Evolutionary conservation across 2,113 vertebrate genomes (phyloP).

Genomic region (Cyanoramphus novaezelandiae): DNA sequence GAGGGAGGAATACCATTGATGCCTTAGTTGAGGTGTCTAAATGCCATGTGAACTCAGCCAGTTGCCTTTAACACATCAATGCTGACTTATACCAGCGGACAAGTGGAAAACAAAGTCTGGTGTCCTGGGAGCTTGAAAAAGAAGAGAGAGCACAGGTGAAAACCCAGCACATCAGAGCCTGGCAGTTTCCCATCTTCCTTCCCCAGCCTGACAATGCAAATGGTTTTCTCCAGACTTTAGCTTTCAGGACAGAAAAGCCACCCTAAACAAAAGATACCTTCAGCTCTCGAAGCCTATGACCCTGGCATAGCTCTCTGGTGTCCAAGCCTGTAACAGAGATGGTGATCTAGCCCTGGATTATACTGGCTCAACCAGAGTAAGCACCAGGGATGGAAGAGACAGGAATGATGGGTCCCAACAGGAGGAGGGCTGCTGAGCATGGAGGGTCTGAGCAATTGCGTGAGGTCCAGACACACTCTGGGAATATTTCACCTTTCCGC

Average conservation of each 20-base stretch:
- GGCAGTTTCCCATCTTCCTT: background rate
- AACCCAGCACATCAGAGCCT: background rate
- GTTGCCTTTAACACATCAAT: background rate
- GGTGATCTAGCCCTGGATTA: background rate
- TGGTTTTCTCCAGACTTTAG: background rate
- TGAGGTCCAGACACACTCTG: background rate
- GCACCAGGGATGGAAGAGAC: background rate
- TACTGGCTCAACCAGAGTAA: background rate
- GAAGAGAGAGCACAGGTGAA: background rate
- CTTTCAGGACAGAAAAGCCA: background rate
- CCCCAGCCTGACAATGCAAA: background rate
- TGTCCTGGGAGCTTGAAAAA: background rate
- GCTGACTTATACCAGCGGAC: background rate
- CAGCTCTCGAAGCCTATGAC: background rate
- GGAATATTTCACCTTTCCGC: conserved; percentile 14
- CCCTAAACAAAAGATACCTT: background rate
- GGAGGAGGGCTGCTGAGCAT: background rate
- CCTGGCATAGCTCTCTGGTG: background rate
- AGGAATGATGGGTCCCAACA: background rate
- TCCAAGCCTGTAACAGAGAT: background rate
- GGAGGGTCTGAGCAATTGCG: background rate
- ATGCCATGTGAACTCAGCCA: background rate
- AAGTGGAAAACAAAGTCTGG: background rate
- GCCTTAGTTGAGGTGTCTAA: background rate
- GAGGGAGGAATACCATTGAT: background rate